These are phyloP conservation scores for Caenorhabditis sp. DNA, from an alignment of 2,888 invertebrate genomes.

Conservation along the genomic window DNA sequence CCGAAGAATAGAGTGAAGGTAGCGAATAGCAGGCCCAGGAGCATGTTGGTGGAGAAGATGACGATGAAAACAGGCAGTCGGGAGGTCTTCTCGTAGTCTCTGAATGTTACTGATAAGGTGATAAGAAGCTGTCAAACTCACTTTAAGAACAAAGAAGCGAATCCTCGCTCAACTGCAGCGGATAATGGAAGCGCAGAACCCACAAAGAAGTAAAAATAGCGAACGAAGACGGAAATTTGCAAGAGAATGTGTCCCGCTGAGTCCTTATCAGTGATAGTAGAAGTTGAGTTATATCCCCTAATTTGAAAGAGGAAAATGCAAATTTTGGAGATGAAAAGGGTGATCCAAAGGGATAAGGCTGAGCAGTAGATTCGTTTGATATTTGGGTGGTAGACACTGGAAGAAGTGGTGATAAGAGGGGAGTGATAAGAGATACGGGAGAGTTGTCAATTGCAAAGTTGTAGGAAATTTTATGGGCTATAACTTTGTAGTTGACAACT, in stretches of 20 bases:
- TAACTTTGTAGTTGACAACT: too few relatives aligned
- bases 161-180: constrained; percentile 30
- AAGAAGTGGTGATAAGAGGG: neutral
- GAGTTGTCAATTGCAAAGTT: too few relatives aligned
- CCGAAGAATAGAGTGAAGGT: constrained; percentile 6
- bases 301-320: constrained; percentile 28
- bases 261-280: neutral
- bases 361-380: constrained; percentile 30
- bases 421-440: too few relatives aligned
- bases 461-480: too few relatives aligned
- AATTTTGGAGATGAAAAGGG: constrained; percentile 36
- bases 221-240: constrained; percentile 19
- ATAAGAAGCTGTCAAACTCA: constrained; percentile 2
- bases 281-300: neutral
- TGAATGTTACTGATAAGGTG: constrained; percentile 8
- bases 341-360: constrained; percentile 30
- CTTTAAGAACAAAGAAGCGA: constrained; percentile 27
- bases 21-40: constrained; percentile 18
- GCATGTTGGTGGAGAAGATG: constrained; percentile 3
- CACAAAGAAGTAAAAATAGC: constrained; percentile 44
- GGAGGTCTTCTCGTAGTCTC: constrained; percentile 39
- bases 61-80: neutral
- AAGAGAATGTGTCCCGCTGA: constrained; percentile 8
- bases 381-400: constrained; percentile 46
- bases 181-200: constrained; percentile 31